Conservation (phyloP, 2,113 vertebrate species). For the Galbula dea region DNA sequence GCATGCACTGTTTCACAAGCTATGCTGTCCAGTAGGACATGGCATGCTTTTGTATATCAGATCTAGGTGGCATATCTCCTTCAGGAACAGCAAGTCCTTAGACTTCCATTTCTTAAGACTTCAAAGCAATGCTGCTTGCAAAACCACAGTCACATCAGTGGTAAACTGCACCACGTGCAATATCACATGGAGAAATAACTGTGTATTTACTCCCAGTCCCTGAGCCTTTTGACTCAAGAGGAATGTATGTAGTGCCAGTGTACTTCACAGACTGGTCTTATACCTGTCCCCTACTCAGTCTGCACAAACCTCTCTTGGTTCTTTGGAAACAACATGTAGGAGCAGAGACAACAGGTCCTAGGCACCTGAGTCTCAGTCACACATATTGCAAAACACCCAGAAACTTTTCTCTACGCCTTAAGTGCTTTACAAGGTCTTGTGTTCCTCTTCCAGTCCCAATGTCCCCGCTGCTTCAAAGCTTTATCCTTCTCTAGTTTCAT, state of each 20-base stretch:
- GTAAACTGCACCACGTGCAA: background rate
- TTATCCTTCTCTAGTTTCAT: background rate
- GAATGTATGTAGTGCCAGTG: background rate
- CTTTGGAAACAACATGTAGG: background rate
- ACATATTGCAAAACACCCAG: background rate
- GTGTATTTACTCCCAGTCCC: background rate
- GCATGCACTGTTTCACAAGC: slow-evolving; percentile 24
- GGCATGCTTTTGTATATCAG: background rate
- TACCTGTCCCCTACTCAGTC: background rate
- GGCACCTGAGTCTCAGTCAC: background rate
- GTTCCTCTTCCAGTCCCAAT: background rate
- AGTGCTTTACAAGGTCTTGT: background rate
- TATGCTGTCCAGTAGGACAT: background rate
- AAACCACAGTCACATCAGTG: background rate
- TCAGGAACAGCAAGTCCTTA: background rate
- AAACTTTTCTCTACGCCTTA: background rate
- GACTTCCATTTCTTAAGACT: background rate
- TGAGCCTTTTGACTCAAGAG: background rate
- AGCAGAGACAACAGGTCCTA: background rate
- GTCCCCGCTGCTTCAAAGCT: background rate
- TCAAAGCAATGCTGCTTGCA: background rate
- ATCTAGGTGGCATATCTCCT: background rate
- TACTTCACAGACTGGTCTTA: background rate
- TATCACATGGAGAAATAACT: background rate
- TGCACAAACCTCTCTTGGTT: background rate